Evolutionary conservation across 2,797 vertebrate species (phyloP).

Genomic region (Chanos chanos): DNA sequence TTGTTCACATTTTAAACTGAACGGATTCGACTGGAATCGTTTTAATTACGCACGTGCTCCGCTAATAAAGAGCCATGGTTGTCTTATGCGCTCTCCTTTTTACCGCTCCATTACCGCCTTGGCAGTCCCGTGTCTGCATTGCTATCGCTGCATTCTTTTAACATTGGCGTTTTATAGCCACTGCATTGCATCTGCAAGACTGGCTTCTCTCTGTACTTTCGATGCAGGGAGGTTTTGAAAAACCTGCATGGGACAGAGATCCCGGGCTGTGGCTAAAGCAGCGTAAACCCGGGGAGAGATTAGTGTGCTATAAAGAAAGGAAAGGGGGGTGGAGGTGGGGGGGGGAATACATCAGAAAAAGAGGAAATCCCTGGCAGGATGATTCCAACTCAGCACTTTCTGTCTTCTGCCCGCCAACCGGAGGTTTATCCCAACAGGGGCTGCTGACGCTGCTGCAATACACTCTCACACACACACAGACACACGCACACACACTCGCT

Average conservation of each 20-base stretch:
- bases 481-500: too few relatives aligned
- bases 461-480: slow-evolving; percentile 26
- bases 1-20: too few relatives aligned
- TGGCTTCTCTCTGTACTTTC: neutral
- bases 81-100: neutral
- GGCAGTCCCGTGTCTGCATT: slow-evolving; percentile 49
- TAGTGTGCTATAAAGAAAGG: slow-evolving; percentile 40
- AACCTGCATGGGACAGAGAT: too few relatives aligned
- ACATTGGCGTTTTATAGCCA: slow-evolving; percentile 66
- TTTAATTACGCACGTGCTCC: too few relatives aligned
- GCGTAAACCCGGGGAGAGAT: slow-evolving; percentile 45
- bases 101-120: neutral
- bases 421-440: slow-evolving; percentile 26
- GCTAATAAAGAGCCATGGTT: neutral
- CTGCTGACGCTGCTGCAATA: slow-evolving; percentile 52
- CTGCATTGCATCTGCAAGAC: slow-evolving; percentile 63
- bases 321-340: neutral
- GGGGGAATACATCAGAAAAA: slow-evolving; percentile 51
- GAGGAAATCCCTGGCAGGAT: slow-evolving; percentile 69
- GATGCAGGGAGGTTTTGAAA: too few relatives aligned
- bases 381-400: slow-evolving; percentile 62
- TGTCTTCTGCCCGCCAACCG: slow-evolving; percentile 14
- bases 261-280: neutral
- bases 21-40: too few relatives aligned
- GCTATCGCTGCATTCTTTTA: slow-evolving; percentile 64